Conservation (phyloP, 2,888 invertebrate genomes). For the Alviniconcha strummeri region DNA sequence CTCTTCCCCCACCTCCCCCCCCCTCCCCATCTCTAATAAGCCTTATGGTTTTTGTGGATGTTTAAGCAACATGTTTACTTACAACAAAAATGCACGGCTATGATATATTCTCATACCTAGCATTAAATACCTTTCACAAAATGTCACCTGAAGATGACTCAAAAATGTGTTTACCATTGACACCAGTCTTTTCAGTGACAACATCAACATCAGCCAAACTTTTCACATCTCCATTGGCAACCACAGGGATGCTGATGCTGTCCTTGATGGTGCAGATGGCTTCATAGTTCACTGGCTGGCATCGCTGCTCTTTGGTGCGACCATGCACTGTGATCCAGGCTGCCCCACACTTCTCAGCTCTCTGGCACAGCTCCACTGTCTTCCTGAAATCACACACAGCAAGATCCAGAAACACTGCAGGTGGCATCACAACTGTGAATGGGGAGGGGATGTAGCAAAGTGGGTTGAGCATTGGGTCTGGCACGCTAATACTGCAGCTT, state of each 20-base stretch:
- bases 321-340: constrained; percentile 94
- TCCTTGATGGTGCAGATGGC: constrained; percentile 84
- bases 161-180: constrained; percentile 76
- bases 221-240: constrained; percentile 94
- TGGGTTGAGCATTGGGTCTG: too few relatives aligned
- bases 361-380: constrained; percentile 87
- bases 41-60: too few relatives aligned
- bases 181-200: constrained; percentile 81
- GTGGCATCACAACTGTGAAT: background rate
- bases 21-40: too few relatives aligned
- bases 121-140: too few relatives aligned
- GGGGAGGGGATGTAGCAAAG: too few relatives aligned
- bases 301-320: constrained; percentile 88
- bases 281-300: constrained; percentile 81
- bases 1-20: too few relatives aligned
- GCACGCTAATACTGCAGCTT: too few relatives aligned
- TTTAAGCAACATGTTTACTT: too few relatives aligned
- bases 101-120: too few relatives aligned
- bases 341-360: constrained; percentile 89
- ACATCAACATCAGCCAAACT: constrained; percentile 82
- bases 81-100: too few relatives aligned
- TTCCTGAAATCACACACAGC: constrained; percentile 62
- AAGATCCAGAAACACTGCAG: too few relatives aligned
- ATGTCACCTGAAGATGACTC: too few relatives aligned
- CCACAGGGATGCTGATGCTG: constrained; percentile 85